These are phyloP conservation scores for Propithecus coquereli DNA, from an alignment of 2,113 vertebrate genomes.

Conservation along the genomic window DNA sequence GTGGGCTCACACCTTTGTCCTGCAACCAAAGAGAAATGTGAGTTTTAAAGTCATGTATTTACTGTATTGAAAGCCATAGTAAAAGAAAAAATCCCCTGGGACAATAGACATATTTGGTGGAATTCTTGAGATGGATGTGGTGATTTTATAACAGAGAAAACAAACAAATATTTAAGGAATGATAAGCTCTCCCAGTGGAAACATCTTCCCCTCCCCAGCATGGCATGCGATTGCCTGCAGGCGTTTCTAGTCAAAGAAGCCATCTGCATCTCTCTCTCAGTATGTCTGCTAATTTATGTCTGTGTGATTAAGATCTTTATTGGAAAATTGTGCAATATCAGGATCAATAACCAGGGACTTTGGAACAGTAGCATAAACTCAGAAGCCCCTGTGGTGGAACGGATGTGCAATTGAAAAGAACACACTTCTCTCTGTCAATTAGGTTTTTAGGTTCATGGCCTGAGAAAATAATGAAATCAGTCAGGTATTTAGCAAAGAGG, in stretches of 20 bases:
- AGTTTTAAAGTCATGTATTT: slow-evolving; percentile 17
- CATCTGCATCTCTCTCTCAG: slow-evolving; percentile 14
- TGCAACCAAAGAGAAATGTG: neutral
- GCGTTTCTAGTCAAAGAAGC: slow-evolving; percentile 19
- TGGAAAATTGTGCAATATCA: slow-evolving; percentile 50
- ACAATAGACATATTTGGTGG: slow-evolving; percentile 33
- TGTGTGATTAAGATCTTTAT: slow-evolving; percentile 54
- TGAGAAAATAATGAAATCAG: slow-evolving; percentile 66
- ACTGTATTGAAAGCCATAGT: slow-evolving; percentile 33
- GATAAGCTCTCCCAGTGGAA: slow-evolving; percentile 25
- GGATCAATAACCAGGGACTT: slow-evolving; percentile 48
- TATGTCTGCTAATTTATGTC: slow-evolving; percentile 21
- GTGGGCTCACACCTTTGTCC: neutral
- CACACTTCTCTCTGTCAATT: slow-evolving; percentile 36
- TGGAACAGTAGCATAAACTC: neutral
- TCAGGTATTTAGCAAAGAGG: slow-evolving; percentile 62
- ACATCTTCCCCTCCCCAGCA: neutral
- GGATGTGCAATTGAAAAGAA: slow-evolving; percentile 48
- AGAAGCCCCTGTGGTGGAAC: neutral
- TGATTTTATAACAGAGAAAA: slow-evolving; percentile 54
- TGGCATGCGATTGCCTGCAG: neutral
- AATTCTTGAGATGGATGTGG: slow-evolving; percentile 30
- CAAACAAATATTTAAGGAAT: slow-evolving; percentile 58
- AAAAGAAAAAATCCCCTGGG: slow-evolving; percentile 10
- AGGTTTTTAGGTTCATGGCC: slow-evolving; percentile 55